Evolutionary conservation across 2,113 vertebrate genomes (phyloP), one percentile per base, ranked within the genome.

Genomic region (Pholis gunnellus): DNA sequence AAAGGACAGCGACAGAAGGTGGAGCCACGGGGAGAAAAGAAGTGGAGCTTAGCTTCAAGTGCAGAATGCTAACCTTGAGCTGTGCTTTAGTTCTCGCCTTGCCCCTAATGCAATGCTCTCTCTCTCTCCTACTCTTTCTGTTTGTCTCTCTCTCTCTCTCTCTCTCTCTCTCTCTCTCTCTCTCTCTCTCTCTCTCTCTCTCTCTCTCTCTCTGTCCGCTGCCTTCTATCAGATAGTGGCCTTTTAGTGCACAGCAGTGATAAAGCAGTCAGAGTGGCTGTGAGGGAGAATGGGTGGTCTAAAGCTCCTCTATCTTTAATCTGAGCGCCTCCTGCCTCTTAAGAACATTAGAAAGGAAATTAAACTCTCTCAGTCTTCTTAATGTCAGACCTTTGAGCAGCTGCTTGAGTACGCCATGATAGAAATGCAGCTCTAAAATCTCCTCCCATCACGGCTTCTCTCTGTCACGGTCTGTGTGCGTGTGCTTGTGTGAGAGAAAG

Each of bases 341-440:
- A 93, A 93, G 91, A 87, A 92, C 90, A 92, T 94, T 94, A 94
- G 87, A 83, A 85, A 78, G 83, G 86, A 92, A 95, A 94, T 94
- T 85, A 92, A 94, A 92, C 80, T 85, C 90, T 78, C 84, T 84
- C 89, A 87, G 85, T 91, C 85, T 85, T 84, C 83, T 85, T 90
- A 91, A 92, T 87, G 82, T 85, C 82, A 87, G 75, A 86, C 75
- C 72, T 88, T 63, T 79, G 59, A 84, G 89, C 75, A 44, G 73
- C 75, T 79, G 65, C 68, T 82, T 81, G 72, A 88, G 78, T 76
- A 46, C 0, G 67, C 61, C 13, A 3, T 67, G 57, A 87, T 81
- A 87, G 50, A 92, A 84, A 82, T 7, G n/a, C 72, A 76, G 65
- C 75, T 78, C 71, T 34, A 82, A 77, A 87, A 76, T 75, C 72